Evolutionary conservation across 2,113 vertebrate genomes (phyloP), one percentile per base, ranked within the genome.

Genomic region (Cryptomyrus ogoouensis): DNA sequence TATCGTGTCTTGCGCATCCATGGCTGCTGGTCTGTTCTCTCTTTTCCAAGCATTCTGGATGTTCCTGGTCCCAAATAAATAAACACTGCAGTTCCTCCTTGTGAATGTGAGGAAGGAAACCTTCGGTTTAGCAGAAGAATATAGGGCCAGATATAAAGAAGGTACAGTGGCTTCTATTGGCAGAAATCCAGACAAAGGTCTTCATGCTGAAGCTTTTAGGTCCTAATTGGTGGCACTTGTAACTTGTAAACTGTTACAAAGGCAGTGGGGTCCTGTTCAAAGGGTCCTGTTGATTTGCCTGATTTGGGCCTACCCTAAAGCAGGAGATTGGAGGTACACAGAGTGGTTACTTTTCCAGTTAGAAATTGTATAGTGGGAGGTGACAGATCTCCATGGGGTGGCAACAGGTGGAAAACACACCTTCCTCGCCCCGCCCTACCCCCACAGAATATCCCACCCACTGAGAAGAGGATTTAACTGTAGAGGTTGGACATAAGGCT

Each of bases 321-420:
- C 4, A 17, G 17, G 84, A 52, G 84, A 13, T 8, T 49, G 47
- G 84, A n/a, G 27, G 27, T 52, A 13, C 21, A 7, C 9, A 6
- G 5, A 44, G 24, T 87, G 49, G 49, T 88, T 56, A 62, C 90
- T 89, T 88, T 62, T 47, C 89, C 84, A 35, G 15, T 74, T 62
- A 31, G 13, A 90, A 90, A 52, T 56, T 52, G 77, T 90, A 77
- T 92, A 90, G 93, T 94, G 93, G 93, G 74, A 39, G 87, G 46
- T 89, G 87, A 56, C 89, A 70, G 88, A 92, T 91, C 93, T 92
- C 85, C 92, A 93, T 92, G 89, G 89, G 84, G 89, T n/a, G 93
- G 93, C 90, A 92, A 89, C 93, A 94, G 93, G 91, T 92, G 93
- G 53, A 17, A 35, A 46, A 58, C 87, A 19, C 17, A 66, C 9